Base-by-base conservation (phyloP, 2,797 vertebrate species). In the Uromys caudimaculatus region DNA sequence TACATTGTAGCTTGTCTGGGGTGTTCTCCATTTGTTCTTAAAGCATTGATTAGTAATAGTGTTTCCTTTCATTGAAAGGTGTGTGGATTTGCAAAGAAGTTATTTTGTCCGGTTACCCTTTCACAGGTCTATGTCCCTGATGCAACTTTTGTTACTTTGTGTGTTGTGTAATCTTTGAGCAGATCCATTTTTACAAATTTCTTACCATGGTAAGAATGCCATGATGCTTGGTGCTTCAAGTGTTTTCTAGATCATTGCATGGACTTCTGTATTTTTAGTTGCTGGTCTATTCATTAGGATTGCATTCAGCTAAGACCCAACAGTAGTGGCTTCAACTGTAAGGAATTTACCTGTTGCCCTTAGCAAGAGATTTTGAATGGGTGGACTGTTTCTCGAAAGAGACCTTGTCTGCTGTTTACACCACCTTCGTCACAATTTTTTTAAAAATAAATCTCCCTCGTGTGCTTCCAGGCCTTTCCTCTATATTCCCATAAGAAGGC, bases 1-100 rank as follows among this genome's bases (percentile, higher is more conserved):
- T 13, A 17, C 44, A 13, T 41, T 71, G 0, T 13, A 54, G 41
- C 19, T 86, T 86, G 35, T 67, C n/a, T 58, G 67, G 69, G n/a
- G 73, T 27, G 19, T 13, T 90, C 62, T 75, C 2, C 52, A 4
- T 90, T 79, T 77, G 27, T 35, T 67, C 44, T 73, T 76, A 35
- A 71, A 76, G 54, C n/a, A 21, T 87, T 10, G 38, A 75, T 89
- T 96, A 81, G 81, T 76, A 82, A 52, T 54, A 69, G 60, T 8
- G 0, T 10, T n/a, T 64, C 6, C 13, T 71, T 82, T 89, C 12
- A 12, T 41, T 84, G 24, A 73, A 50, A 93, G 89, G n/a, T 89
- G 21, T 75, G 12, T 54, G 24, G 2, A 54, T 73, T 92, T 86
- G 62, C 71, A 78, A 90, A 96, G 82, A 91, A 91, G 76, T 93